Evolutionary conservation across 2,888 invertebrate species (phyloP).

Genomic region (Dynastes grantii): DNA sequence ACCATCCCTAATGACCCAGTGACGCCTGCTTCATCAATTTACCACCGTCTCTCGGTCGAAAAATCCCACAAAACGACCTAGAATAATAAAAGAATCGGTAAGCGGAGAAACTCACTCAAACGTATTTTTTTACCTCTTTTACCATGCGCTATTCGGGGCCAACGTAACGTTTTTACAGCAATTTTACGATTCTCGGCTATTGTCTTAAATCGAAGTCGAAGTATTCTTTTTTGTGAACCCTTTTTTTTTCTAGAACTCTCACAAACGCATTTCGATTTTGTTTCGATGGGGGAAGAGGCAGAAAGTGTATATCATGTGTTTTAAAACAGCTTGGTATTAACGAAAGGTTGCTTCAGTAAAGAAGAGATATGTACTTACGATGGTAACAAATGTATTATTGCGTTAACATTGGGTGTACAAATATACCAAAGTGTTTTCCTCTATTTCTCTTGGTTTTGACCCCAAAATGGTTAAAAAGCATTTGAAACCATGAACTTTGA

Average conservation of each 20-base stretch:
- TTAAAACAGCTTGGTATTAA: too few species aligned
- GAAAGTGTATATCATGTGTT: too few species aligned
- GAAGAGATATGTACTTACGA: too few species aligned
- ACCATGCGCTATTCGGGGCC: neutral
- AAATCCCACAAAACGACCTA: conserved; percentile 12
- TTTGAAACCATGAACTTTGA: too few species aligned
- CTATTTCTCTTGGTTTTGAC: too few species aligned
- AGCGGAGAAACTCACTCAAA: conserved; percentile 7
- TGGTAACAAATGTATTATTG: too few species aligned
- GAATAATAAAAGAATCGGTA: conserved; percentile 28
- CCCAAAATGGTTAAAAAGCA: too few species aligned
- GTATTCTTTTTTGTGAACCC: neutral
- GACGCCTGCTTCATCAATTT: conserved; percentile 40
- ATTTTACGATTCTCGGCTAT: conserved; percentile 14
- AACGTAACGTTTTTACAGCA: conserved; percentile 9
- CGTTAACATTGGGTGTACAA: too few species aligned
- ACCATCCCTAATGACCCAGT: conserved; percentile 34
- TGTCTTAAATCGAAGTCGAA: conserved; percentile 14
- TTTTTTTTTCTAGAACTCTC: neutral
- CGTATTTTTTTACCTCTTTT: conserved; percentile 26
- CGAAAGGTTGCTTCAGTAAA: too few species aligned
- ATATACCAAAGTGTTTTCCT: too few species aligned
- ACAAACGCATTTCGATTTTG: too few species aligned
- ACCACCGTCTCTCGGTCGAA: conserved; percentile 24
- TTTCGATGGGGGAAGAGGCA: too few species aligned